Base-by-base conservation (phyloP, 2,797 vertebrate species). In the Schizopygopsis pylzovi region DNA sequence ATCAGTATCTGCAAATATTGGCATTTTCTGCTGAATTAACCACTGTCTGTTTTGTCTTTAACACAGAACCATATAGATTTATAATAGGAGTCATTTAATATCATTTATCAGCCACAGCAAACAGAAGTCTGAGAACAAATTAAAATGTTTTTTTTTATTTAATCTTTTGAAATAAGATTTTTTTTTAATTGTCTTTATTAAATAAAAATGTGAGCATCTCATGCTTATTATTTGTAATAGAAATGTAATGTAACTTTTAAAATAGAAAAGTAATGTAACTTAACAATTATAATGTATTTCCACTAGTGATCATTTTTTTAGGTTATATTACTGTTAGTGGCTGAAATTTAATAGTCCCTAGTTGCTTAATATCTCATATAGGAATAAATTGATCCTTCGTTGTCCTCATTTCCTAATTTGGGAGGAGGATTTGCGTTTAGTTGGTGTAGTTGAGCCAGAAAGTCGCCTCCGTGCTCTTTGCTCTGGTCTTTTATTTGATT, bases 371-470 rank as follows among this genome's bases (percentile, higher is more conserved):
- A 8, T 67, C 25, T 80, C 2, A 5, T 37, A 54, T 59, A 82
- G 59, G 7, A 28, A 63, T 47, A 13, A 68, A 54, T 12, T 78
- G 47, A 54, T 22, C 37, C 37, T 78, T 78, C 0, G 5, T 52
- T 25, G 22, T 52, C 33, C 16, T 77, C 11, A 43, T 54, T 65
- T 84, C 37, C 15, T 7, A 70, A 2, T 67, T 33, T 67, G 47
- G 68, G 37, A 88, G 84, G 79, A 82, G 86, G 84, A 92, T 93
- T 94, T 91, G 91, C 90, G 90, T 94, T 92, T 91, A 89, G 85
- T 89, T 88, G 90, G 91, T 93, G 92, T 89, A 89, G 89, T 87
- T 87, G 90, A 90, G 89, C 91, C 90, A 87, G 87, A 89, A 89
- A 82, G 87, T 84, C 65, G 84, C 89, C 90, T 91, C 86, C 80